Percentiles rank a stretch among this genome's conserved stretches.
Conservation (phyloP, 1,140 invertebrate species). For the Drosophila bocqueti region DNA sequence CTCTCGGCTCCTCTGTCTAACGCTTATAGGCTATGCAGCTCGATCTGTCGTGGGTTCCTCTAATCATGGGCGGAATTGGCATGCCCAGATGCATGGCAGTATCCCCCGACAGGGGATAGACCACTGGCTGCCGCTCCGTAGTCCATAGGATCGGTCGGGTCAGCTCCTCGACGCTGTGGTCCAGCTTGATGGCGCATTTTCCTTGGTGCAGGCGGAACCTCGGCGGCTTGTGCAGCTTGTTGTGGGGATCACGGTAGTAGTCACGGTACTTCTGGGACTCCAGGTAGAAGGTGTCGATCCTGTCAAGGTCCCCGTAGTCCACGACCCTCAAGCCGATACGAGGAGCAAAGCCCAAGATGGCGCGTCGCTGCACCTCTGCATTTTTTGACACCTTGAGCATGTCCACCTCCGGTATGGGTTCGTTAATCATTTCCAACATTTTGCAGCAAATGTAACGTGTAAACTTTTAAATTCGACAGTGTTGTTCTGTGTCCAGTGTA, state of each 20-base stretch:
- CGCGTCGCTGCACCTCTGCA: conserved; percentile 39
- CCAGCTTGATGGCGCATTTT: conserved; percentile 58
- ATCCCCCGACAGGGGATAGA: conserved; percentile 39
- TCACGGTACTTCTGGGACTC: conserved; percentile 71
- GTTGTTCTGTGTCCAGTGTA: background rate
- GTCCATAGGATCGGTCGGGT: conserved; percentile 47
- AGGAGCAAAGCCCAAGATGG: conserved; percentile 66
- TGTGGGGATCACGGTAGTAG: conserved; percentile 75
- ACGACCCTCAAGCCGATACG: conserved; percentile 60
- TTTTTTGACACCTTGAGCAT: conserved; percentile 64
- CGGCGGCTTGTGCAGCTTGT: conserved; percentile 52
- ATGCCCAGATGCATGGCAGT: conserved; percentile 48
- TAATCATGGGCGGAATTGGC: conserved; percentile 11
- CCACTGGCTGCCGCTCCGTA: conserved; percentile 27
- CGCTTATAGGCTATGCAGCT: conserved; percentile 55
- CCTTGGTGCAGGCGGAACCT: conserved; percentile 48
- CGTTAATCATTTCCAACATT: conserved; percentile 17
- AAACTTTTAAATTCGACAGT: background rate
- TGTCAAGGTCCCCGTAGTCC: conserved; percentile 60
- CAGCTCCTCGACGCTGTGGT: conserved; percentile 41
- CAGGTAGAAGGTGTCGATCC: conserved; percentile 75
- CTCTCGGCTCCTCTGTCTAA: conserved; percentile 18
- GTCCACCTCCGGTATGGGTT: conserved; percentile 64
- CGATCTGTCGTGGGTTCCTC: conserved; percentile 28
- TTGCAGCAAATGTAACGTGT: background rate